Base-by-base conservation (phyloP, 2,888 invertebrate species). In the Phymatocera aterrima region DNA sequence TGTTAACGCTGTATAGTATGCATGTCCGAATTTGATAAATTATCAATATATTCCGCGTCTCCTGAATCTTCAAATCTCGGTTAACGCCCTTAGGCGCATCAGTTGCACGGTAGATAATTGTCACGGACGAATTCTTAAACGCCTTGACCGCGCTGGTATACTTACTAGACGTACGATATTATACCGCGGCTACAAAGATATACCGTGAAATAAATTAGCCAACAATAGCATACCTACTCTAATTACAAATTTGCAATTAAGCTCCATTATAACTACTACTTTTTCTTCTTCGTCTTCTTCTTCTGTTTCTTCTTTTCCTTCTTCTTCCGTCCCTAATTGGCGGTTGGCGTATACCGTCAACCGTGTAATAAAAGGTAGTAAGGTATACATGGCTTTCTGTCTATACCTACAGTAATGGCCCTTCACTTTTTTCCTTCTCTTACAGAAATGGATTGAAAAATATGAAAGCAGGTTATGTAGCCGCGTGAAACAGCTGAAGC, bases 191-290 rank as follows among this genome's bases (percentile, higher is more conserved):
- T 21, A 12, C 24, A 46, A 15, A 46, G 46, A 28, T 57, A 57
- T 15, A 57, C 18, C 61, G 34, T 34, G 21, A 21, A 46, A 51
- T 72, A 51, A 72, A 72, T 72, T 72, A 72, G 48, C 72, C n/a
- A n/a, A 24, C 51, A 24, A 43, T 34, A 34, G n/a, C n/a, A n/a
- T n/a, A n/a, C n/a, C n/a, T n/a, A 18, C n/a, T 72, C 51, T 72
- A 72, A 72, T 72, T 72, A 72, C 18, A 8, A 72, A 72, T 72
- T 72, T 28, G 72, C 51, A 72, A 72, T 72, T 72, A 72, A 72
- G 51, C 51, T 43, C n/a, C 18, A 51, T 51, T 34, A 24, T 31
- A 72, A 72, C 51, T 72, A 72, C 21, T n/a, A n/a, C n/a, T n/a
- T n/a, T n/a, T n/a, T n/a, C n/a, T n/a, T n/a, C n/a, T n/a, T n/a